Conservation (phyloP, 2,113 vertebrate species). For the Ornithorhynchus anatinus region DNA sequence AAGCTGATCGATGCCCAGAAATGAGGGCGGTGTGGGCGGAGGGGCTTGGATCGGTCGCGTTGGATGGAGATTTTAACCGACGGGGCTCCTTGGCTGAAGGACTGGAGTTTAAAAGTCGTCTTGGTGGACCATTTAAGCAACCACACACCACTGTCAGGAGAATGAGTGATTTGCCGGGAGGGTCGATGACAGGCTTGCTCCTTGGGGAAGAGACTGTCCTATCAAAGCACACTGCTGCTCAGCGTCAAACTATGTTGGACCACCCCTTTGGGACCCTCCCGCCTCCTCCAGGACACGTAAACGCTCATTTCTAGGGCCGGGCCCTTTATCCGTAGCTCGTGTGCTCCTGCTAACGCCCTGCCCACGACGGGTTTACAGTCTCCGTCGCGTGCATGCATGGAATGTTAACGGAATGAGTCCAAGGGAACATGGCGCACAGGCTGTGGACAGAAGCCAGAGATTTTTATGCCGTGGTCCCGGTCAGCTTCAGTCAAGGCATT, state of each 20-base stretch:
- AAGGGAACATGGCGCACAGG: too few relatives aligned
- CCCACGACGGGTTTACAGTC: too few relatives aligned
- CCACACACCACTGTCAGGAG: conserved; percentile 7
- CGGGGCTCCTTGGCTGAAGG: conserved; percentile 19
- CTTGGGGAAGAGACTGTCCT: not conserved
- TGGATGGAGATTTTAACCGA: conserved; percentile 20
- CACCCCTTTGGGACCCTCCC: not conserved
- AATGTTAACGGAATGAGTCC: too few relatives aligned
- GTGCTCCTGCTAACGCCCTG: too few relatives aligned
- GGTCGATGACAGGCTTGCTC: not conserved
- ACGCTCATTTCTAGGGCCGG: too few relatives aligned
- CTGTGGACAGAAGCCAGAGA: too few relatives aligned
- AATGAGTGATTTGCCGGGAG: conserved; percentile 20
- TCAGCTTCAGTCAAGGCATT: too few relatives aligned
- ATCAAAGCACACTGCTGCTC: not conserved
- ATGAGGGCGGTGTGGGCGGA: not conserved
- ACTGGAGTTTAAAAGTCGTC: conserved; percentile 41
- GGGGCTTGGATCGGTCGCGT: not conserved
- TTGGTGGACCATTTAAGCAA: conserved; percentile 31
- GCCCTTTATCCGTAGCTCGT: too few relatives aligned
- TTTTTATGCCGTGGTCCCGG: too few relatives aligned
- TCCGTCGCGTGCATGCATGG: too few relatives aligned
- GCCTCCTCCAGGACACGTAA: too few relatives aligned
- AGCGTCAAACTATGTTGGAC: not conserved
- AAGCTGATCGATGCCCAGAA: conserved; percentile 9